Evolutionary conservation across 2,113 vertebrate genomes (phyloP).

Genomic region (Percopsis transmontana): DNA sequence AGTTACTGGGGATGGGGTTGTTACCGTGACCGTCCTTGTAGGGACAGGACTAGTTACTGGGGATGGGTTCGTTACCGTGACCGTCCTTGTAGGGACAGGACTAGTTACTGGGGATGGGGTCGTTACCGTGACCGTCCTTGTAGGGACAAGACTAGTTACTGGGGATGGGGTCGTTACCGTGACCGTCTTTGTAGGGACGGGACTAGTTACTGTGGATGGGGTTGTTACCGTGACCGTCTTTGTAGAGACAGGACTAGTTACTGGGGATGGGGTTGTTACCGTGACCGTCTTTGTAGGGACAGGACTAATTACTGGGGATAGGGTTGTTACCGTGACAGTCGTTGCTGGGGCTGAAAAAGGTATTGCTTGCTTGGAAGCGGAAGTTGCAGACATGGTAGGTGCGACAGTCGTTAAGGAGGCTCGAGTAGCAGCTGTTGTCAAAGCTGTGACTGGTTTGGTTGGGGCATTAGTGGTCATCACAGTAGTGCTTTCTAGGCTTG

Average conservation of each 20-base stretch:
- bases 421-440: neutral
- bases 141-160: neutral
- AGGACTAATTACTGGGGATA: neutral
- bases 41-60: neutral
- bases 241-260: neutral
- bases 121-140: slow-evolving; percentile 6
- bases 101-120: neutral
- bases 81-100: neutral
- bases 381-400: neutral
- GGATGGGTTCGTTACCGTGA: neutral
- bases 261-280: neutral
- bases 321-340: neutral
- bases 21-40: neutral
- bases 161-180: neutral
- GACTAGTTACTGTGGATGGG: neutral
- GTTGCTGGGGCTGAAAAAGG: neutral
- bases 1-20: neutral
- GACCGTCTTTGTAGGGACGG: neutral
- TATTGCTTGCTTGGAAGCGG: neutral
- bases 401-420: neutral
- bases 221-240: neutral
- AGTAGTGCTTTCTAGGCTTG: neutral
- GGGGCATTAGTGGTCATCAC: neutral
- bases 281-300: neutral
- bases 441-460: neutral